Percentiles rank a stretch among this genome's conserved stretches.
phyloP scores from a whole-genome alignment of 2,113 vertebrate genomes.

The Coreoperca whiteheadi region DNA sequence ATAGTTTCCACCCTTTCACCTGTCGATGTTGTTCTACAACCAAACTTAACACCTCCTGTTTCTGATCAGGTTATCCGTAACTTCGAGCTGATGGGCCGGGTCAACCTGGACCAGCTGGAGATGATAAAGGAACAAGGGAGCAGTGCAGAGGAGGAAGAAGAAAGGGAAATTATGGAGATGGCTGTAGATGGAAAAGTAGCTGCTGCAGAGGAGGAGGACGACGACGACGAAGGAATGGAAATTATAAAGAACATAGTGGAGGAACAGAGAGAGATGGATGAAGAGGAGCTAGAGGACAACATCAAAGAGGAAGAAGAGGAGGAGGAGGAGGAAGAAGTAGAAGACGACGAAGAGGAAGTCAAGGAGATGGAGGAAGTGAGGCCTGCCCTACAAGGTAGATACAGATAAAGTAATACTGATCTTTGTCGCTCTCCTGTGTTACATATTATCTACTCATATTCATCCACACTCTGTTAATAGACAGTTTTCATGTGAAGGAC shows the following conservation, averaged over 20 bases:
- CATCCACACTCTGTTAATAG: background rate
- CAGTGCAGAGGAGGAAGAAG: conserved; percentile 89
- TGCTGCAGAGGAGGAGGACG: conserved; percentile 58
- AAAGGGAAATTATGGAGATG: conserved; percentile 55
- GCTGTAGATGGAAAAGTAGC: conserved; percentile 20
- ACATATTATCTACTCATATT: background rate
- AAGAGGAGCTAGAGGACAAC: conserved; percentile 85
- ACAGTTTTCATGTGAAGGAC: background rate
- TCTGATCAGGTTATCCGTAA: conserved; percentile 92
- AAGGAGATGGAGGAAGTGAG: conserved; percentile 56
- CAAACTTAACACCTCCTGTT: conserved; percentile 10
- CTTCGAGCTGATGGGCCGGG: conserved; percentile 96
- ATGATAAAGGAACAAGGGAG: conserved; percentile 92
- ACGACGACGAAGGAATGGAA: conserved; percentile 66
- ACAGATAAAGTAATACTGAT: background rate
- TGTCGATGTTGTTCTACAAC: too few relatives aligned
- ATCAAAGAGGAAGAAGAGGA: conserved; percentile 60
- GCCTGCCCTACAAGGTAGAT: conserved; percentile 70
- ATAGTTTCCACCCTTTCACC: background rate
- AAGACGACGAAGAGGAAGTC: conserved; percentile 55
- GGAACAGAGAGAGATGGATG: conserved; percentile 84
- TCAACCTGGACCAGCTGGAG: conserved; percentile 97
- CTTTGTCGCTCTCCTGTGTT: background rate
- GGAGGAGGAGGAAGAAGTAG: conserved; percentile 54
- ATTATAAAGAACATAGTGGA: conserved; percentile 86